Evolutionary conservation across 2,888 invertebrate genomes (phyloP), one percentile per base, ranked within the genome.

Genomic region (Cheilosia scutellata): DNA sequence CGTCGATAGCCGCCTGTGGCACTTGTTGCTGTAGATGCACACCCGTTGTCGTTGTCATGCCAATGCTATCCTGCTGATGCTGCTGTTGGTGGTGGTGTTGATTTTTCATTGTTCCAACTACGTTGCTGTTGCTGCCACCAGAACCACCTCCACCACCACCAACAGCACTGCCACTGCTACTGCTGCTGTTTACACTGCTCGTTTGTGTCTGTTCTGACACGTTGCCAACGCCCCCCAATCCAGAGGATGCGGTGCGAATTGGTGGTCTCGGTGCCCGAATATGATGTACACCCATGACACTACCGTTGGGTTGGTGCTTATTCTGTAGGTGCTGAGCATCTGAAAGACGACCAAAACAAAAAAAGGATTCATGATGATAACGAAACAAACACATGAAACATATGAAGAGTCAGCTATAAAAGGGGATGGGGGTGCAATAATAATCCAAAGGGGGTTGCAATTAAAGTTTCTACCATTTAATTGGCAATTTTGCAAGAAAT

Each of bases 1-100:
- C 97, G 92, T 96, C 96, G 93, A 97, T 96, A 86, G 96, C 96
- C 88, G 96, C 96, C 91, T 96, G 96, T 65, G 96, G 96, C 92
- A 96, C 95, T 92, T 93, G 89, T 93, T 94, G 87, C 92, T 94
- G 84, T 92, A 94, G 7, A 92, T 93, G 55, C 93, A 92, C 63
- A 63, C 83, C 89, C 86, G 93, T 91, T 1, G 94, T 92, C 47
- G 89, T 88, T 82, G 89, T 93, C 90, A 90, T 88, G 47, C 89
- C 88, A 88, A 94, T 94, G 62, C 93, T 92, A 68, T 91, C 92
- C 79, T 87, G 87, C 29, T 76, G 92, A 76, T 91, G 91, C 87
- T 92, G 91, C 72, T 90, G 89, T 74, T 90, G 90, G 76, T 92
- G 92, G 82, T 92, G 92, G 84, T 93, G 93, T 76, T 93, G 93